Conservation (phyloP, 2,797 vertebrate species). For the Synanceia verrucosa region DNA sequence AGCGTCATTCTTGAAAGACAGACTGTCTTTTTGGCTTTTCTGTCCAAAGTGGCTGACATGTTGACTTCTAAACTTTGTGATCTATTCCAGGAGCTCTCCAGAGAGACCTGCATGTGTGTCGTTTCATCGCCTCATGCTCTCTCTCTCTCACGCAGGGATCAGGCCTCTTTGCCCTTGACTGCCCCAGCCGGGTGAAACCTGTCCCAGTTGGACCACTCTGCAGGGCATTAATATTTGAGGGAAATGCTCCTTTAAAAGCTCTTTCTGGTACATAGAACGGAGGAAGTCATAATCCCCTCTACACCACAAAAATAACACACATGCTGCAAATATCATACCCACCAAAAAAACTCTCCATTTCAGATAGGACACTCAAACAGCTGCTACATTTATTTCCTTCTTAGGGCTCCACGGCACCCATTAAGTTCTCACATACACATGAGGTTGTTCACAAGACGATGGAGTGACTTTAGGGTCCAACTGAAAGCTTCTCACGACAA, state of each 20-base stretch:
- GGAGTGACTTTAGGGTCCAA: background rate
- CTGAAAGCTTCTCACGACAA: slow-evolving; percentile 6
- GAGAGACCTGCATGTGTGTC: slow-evolving; percentile 38
- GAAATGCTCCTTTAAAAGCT: slow-evolving; percentile 74
- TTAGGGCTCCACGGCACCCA: background rate
- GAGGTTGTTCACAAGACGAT: background rate
- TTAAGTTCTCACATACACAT: slow-evolving; percentile 29
- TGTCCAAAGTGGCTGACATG: slow-evolving; percentile 7
- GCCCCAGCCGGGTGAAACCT: slow-evolving; percentile 70
- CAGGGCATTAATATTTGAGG: slow-evolving; percentile 77
- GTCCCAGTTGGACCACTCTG: slow-evolving; percentile 66
- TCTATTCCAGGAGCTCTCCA: slow-evolving; percentile 52
- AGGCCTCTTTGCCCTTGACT: slow-evolving; percentile 61
- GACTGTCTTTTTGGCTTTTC: slow-evolving; percentile 27
- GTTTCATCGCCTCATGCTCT: slow-evolving; percentile 39
- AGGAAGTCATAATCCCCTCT: slow-evolving; percentile 61
- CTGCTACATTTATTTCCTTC: background rate
- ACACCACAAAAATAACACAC: slow-evolving; percentile 39
- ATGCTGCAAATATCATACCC: slow-evolving; percentile 25
- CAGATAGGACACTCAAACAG: slow-evolving; percentile 11
- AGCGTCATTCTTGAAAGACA: slow-evolving; percentile 51
- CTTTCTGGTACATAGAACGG: slow-evolving; percentile 56
- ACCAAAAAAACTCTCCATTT: slow-evolving; percentile 22
- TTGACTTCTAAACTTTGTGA: slow-evolving; percentile 49
- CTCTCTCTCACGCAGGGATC: slow-evolving; percentile 67